Percentiles rank a stretch among this genome's conserved stretches.
Evolutionary conservation across 2,113 vertebrate genomes (phyloP).

Genomic region (Sebastes schlegelii): DNA sequence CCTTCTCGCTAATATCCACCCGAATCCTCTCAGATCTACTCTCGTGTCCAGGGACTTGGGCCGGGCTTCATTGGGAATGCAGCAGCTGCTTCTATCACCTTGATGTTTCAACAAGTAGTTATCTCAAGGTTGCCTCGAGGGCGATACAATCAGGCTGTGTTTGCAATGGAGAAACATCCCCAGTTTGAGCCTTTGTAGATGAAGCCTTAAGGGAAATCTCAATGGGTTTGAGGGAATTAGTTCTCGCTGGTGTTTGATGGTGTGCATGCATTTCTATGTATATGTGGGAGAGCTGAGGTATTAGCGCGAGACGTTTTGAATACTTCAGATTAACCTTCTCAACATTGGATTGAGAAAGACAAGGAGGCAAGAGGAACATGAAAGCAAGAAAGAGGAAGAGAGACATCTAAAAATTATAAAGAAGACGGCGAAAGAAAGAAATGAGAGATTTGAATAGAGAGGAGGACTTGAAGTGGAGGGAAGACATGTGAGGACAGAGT

Average conservation of each 20-base stretch:
- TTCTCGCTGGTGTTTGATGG: slow-evolving; percentile 19
- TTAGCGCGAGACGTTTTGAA: slow-evolving; percentile 3
- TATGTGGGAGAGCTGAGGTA: slow-evolving; percentile 14
- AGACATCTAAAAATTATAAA: neutral
- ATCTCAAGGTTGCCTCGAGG: slow-evolving; percentile 62
- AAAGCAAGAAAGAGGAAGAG: neutral
- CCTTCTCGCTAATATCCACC: slow-evolving; percentile 35
- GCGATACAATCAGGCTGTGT: slow-evolving; percentile 37
- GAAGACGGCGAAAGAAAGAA: neutral
- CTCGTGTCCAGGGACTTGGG: slow-evolving; percentile 39
- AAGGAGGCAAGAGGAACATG: neutral
- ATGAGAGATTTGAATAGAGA: neutral
- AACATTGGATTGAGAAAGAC: slow-evolving; percentile 16
- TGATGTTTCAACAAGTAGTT: slow-evolving; percentile 57
- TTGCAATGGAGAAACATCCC: slow-evolving; percentile 31
- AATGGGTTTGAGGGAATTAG: slow-evolving; percentile 48
- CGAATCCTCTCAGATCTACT: slow-evolving; percentile 44
- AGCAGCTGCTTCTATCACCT: slow-evolving; percentile 50
- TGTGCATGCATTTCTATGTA: slow-evolving; percentile 5
- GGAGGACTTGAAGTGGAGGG: neutral
- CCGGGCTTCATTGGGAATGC: slow-evolving; percentile 44
- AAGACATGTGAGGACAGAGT: neutral
- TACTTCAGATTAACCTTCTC: slow-evolving; percentile 40
- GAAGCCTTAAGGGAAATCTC: slow-evolving; percentile 41
- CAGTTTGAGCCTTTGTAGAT: slow-evolving; percentile 57